Percentiles rank a stretch among this genome's conserved stretches.
Evolutionary conservation across 1,140 invertebrate genomes (phyloP).

Genomic region (Coptotermes formosanus): DNA sequence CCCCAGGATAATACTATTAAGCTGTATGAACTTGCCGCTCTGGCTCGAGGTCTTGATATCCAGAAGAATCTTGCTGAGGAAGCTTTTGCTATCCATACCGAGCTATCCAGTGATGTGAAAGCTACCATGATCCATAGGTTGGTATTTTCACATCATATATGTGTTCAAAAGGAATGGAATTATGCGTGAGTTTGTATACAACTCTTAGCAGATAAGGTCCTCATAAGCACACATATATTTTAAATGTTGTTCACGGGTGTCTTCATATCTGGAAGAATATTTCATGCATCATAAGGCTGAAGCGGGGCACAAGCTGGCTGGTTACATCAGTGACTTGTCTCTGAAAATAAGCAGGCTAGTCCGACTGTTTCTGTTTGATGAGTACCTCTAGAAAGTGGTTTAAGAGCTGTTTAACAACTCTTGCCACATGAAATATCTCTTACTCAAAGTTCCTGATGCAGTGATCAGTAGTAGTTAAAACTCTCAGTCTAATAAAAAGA

Average conservation of each 20-base stretch:
- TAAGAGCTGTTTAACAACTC: not conserved
- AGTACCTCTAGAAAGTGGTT: constrained; percentile 65
- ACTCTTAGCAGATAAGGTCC: no score
- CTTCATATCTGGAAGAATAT: constrained; percentile 71
- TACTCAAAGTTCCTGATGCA: no score
- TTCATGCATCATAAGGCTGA: constrained; percentile 68
- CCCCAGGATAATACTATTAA: not conserved
- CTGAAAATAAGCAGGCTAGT: constrained; percentile 56
- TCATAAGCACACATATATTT: not conserved
- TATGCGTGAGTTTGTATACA: not conserved
- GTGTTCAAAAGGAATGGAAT: not conserved
- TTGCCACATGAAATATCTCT: not conserved
- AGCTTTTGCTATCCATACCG: constrained; percentile 63
- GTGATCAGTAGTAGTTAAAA: no score
- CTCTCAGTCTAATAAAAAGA: not conserved
- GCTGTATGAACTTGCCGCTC: constrained; percentile 62
- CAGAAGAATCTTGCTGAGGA: constrained; percentile 68
- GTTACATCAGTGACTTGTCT: constrained; percentile 68
- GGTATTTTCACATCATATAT: constrained; percentile 13
- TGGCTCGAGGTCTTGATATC: constrained; percentile 71
- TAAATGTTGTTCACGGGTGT: constrained; percentile 49
- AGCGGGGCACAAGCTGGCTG: constrained; percentile 64
- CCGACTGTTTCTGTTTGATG: constrained; percentile 73
- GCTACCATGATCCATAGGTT: constrained; percentile 63
- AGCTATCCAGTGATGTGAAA: constrained; percentile 51